Evolutionary conservation across 2,113 vertebrate genomes (phyloP), one percentile per base, ranked within the genome.

Genomic region (Pterocles burchelli): DNA sequence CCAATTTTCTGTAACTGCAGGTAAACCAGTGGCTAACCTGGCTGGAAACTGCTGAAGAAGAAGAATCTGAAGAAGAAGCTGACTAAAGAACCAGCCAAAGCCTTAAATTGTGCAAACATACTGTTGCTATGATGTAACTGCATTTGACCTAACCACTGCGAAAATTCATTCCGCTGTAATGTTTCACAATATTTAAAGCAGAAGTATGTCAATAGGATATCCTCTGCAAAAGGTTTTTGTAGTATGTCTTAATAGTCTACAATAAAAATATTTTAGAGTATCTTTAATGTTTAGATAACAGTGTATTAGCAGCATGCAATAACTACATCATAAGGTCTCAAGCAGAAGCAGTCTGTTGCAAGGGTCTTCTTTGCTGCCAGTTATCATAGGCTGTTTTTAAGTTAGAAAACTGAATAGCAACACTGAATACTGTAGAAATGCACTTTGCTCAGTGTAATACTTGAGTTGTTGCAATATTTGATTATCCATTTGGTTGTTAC

Each of bases 21-120:
- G 99, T 99, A 81, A 99, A 99, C 98, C 99, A 99, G 78, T 99
- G 99, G 99, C 98, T 99, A 96, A 99, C 99, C 96, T 99, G 99
- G 99, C 98, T 99, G 98, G 99, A 99, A 98, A 99, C 99, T 16
- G 99, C 99, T 61, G 99, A 99, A 97, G 99, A 99, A 96, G 99
- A 99, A 97, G 99, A 99, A 98, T 99, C 99, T 10, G 99, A 99
- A 97, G 97, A 98, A 96, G 99, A 99, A 98, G 99, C 99, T 98
- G 99, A 99, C 97, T 99, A 98, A 99, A 99, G 93, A 98, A 98
- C 98, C 98, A 98, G 98, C 98, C 98, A 99, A 99, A 99, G 99
- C 99, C 98, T 99, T 98, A 98, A 98, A 96, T 98, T 97, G 98
- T 98, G 98, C 98, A 98, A 98, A 98, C 98, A 98, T 98, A 98